A percentile compares a stretch with the other conserved stretches of the same genome.
phyloP scores from a whole-genome alignment of 1,140 invertebrate species.

The Danaus melanippus region DNA sequence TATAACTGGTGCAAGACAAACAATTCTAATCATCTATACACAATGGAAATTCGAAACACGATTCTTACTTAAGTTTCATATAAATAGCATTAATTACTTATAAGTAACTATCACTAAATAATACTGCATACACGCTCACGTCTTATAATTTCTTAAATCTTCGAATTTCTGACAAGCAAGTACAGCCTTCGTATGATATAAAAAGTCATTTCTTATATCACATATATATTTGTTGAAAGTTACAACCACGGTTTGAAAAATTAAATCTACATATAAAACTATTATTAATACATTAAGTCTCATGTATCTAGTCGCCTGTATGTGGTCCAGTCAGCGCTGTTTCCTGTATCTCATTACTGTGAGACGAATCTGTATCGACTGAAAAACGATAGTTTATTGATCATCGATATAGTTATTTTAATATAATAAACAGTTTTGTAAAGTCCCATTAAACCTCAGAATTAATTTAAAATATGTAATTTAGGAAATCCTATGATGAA shows the following conservation, averaged over 20 bases:
- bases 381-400: slow-evolving; percentile 19
- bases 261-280: no score
- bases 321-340: slow-evolving; percentile 49
- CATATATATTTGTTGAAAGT: not conserved
- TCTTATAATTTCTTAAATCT: no score
- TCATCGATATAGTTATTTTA: not conserved
- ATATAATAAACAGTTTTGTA: no score
- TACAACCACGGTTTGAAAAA: no score
- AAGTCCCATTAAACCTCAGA: no score
- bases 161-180: not conserved
- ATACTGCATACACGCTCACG: slow-evolving; percentile 43
- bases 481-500: no score
- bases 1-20: not conserved
- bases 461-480: no score
- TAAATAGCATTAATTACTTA: slow-evolving; percentile 14
- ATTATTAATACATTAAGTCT: no score
- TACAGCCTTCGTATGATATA: not conserved
- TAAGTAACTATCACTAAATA: slow-evolving; percentile 26
- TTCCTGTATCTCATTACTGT: slow-evolving; percentile 52
- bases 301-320: slow-evolving; percentile 31
- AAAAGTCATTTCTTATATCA: not conserved
- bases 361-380: slow-evolving; percentile 46
- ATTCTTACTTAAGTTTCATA: not conserved
- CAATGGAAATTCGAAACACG: no score
- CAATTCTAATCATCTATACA: no score